These are phyloP conservation scores for Notamacropus eugenii DNA, from an alignment of 2,797 vertebrate genomes.

Conservation along the genomic window DNA sequence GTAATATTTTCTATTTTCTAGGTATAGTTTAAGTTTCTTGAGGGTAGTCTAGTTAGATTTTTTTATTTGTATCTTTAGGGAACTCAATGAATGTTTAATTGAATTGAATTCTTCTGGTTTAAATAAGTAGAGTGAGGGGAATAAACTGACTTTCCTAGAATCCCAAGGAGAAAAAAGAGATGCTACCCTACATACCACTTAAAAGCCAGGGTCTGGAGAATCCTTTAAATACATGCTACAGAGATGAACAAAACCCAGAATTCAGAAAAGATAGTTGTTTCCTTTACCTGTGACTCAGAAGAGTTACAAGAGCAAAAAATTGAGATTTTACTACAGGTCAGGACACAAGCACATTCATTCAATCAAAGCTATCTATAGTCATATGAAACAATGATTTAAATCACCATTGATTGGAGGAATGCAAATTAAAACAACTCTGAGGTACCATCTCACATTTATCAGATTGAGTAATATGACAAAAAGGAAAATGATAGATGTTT, in stretches of 20 bases:
- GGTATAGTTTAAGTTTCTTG: background rate
- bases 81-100: background rate
- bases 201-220: background rate
- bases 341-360: background rate
- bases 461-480: no score
- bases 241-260: background rate
- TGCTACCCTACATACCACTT: background rate
- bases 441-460: no score
- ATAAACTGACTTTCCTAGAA: background rate
- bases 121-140: background rate
- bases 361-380: background rate
- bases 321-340: background rate
- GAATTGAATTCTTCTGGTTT: background rate
- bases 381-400: no score
- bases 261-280: background rate
- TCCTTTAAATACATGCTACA: background rate
- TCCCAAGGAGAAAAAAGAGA: background rate
- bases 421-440: no score
- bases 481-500: no score
- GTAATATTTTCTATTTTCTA: background rate
- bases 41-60: background rate
- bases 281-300: no score
- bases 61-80: background rate
- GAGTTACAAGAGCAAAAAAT: background rate
- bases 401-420: no score